These are phyloP conservation scores for Clarias platycephalus DNA, from an alignment of 2,797 vertebrate genomes.

Conservation along the genomic window DNA sequence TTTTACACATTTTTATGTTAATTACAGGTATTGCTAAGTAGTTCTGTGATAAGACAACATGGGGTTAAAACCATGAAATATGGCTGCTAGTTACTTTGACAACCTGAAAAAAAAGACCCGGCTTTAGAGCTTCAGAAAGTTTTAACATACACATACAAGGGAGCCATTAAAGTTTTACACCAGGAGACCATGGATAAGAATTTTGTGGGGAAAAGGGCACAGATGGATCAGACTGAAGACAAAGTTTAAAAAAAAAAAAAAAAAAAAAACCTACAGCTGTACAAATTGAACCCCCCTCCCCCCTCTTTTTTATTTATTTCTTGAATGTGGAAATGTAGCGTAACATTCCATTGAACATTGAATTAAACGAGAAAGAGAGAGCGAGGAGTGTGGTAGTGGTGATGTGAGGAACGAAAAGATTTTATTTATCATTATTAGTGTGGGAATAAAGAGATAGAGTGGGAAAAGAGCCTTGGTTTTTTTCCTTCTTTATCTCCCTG, in stretches of 20 bases:
- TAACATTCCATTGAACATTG: too few relatives aligned
- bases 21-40: neutral
- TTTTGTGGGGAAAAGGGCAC: neutral
- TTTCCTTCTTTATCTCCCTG: too few relatives aligned
- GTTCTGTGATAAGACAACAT: neutral
- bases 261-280: constrained; percentile 9
- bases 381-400: too few relatives aligned
- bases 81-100: neutral
- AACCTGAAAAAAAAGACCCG: neutral
- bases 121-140: neutral
- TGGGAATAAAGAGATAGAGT: neutral
- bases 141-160: neutral
- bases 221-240: constrained; percentile 42
- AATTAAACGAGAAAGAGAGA: too few relatives aligned
- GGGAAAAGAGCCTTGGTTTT: constrained; percentile 3
- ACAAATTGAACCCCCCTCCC: constrained; percentile 59
- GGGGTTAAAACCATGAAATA: neutral
- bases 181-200: constrained; percentile 6
- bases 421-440: too few relatives aligned
- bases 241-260: neutral
- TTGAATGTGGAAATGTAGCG: constrained; percentile 68
- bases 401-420: too few relatives aligned
- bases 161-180: neutral
- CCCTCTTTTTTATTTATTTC: constrained; percentile 72
- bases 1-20: neutral